Conservation (phyloP, 2,888 invertebrate genomes). For the Cantharis rufa region DNA sequence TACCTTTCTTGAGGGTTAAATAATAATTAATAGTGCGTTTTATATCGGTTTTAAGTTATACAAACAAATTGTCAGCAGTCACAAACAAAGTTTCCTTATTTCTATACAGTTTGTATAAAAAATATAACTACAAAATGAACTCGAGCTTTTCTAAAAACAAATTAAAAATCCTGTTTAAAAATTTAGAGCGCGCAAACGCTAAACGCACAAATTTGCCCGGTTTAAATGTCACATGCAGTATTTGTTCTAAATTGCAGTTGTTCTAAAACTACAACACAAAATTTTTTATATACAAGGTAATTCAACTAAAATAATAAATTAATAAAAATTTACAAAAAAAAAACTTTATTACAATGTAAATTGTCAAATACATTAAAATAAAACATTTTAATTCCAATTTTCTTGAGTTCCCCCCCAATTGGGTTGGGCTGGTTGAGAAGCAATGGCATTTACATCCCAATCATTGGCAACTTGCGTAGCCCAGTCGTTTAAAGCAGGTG, state of each 20-base stretch:
- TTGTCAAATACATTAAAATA: not conserved
- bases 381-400: constrained; percentile 58
- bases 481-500: constrained; percentile 52
- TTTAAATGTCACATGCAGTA: too few species aligned
- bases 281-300: not conserved
- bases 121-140: too few species aligned
- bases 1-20: not conserved
- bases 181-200: not conserved
- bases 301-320: too few species aligned
- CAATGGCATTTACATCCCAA: constrained; percentile 59
- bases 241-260: not conserved
- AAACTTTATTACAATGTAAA: not conserved
- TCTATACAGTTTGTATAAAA: not conserved
- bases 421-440: constrained; percentile 53
- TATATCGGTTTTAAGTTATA: not conserved
- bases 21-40: not conserved
- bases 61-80: not conserved
- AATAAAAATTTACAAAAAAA: not conserved
- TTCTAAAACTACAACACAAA: not conserved
- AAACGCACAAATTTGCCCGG: not conserved
- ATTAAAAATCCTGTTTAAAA: not conserved
- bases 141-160: too few species aligned
- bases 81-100: not conserved
- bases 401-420: constrained; percentile 64
- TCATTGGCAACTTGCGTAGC: constrained; percentile 62